Percentiles rank a stretch among this genome's conserved stretches.
phyloP scores from a whole-genome alignment of 2,797 vertebrate genomes.

The Apodemus agrarius region DNA sequence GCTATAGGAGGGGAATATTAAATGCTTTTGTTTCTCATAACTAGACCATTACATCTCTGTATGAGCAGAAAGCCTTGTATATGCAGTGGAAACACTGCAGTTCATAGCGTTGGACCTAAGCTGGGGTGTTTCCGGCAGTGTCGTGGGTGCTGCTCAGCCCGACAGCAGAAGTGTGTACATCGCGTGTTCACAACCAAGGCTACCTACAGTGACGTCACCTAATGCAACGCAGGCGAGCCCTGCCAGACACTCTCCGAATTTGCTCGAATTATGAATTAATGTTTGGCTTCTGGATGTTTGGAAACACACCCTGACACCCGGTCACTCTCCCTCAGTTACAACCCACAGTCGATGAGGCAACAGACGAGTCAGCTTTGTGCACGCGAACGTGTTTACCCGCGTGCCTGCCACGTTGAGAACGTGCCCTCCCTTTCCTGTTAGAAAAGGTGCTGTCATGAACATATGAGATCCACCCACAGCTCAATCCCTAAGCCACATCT shows the following conservation, averaged over 20 bases:
- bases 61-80: not conserved
- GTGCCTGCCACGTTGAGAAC: not conserved
- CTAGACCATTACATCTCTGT: not conserved
- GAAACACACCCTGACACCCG: not conserved
- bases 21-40: not conserved
- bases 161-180: not conserved
- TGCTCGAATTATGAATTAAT: not conserved
- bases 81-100: not conserved
- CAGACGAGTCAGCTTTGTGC: not conserved
- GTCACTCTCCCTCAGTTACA: not conserved
- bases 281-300: not conserved
- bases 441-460: not conserved
- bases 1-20: not conserved
- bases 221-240: not conserved
- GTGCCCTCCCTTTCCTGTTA: not conserved
- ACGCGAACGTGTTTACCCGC: not conserved
- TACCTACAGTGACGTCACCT: not conserved
- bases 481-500: not conserved
- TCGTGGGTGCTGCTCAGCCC: rapidly evolving
- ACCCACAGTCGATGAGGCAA: not conserved
- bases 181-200: not conserved
- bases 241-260: not conserved
- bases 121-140: not conserved
- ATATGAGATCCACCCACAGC: not conserved
- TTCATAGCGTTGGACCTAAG: not conserved